Conservation (phyloP, 2,888 invertebrate species). For the Synergus gifuensis region DNA sequence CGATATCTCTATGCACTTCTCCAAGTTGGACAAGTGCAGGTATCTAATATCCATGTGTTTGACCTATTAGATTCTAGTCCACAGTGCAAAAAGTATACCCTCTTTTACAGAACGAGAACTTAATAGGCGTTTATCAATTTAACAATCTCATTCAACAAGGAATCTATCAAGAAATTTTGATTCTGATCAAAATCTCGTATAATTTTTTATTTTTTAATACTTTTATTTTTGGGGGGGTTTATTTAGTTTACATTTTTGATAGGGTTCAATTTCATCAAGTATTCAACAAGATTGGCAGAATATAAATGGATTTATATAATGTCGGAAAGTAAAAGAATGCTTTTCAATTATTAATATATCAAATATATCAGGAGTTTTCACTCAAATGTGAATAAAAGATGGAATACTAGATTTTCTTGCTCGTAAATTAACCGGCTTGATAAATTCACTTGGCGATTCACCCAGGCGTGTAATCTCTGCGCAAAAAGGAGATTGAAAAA, state of each 20-base stretch:
- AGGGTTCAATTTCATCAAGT: too few species aligned
- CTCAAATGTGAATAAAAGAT: not conserved
- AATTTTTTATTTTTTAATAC: too few species aligned
- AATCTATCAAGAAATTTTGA: not conserved
- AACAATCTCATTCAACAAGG: not conserved
- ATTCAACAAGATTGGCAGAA: not conserved
- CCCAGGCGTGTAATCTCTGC: conserved; percentile 5
- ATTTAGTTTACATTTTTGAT: too few species aligned
- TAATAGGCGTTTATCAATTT: not conserved
- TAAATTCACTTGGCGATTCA: conserved; percentile 11
- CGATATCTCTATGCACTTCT: conserved; percentile 22
- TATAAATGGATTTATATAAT: not conserved
- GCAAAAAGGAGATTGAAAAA: conserved; percentile 24
- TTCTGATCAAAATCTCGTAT: not conserved
- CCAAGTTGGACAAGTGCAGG: conserved; percentile 29
- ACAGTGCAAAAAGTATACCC: conserved; percentile 18
- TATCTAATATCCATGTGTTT: conserved; percentile 33
- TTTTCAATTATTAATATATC: not conserved
- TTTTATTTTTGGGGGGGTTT: too few species aligned
- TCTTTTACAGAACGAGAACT: not conserved
- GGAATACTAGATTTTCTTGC: not conserved
- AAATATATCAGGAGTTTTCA: not conserved
- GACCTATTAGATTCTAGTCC: conserved; percentile 37
- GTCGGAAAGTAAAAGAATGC: not conserved
- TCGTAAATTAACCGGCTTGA: not conserved